These are phyloP conservation scores for Campylorhamphus procurvoides DNA, from an alignment of 2,113 vertebrate species.

Conservation along the genomic window DNA sequence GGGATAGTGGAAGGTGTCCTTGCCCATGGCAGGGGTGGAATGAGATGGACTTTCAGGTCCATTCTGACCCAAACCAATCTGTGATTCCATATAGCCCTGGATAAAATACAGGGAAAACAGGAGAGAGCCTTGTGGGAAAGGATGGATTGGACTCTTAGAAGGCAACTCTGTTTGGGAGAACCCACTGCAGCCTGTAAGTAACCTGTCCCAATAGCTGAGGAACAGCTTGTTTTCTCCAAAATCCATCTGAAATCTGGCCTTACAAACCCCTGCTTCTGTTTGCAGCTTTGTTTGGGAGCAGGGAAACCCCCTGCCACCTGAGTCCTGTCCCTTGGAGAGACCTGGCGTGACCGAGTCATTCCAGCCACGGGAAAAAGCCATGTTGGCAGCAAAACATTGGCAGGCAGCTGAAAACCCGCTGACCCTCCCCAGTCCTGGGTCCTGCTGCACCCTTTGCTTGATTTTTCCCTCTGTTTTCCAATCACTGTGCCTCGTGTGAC, in stretches of 20 bases:
- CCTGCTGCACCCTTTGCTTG: background rate
- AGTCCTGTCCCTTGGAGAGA: background rate
- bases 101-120: background rate
- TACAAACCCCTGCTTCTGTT: background rate
- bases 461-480: background rate
- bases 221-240: background rate
- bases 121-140: background rate
- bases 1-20: background rate
- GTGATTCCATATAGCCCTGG: background rate
- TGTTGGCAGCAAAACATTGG: background rate
- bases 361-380: background rate
- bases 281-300: background rate
- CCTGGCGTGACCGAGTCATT: fast-evolving
- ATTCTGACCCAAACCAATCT: background rate
- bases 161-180: background rate
- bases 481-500: background rate
- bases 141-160: background rate
- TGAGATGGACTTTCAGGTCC: background rate
- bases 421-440: background rate
- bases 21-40: background rate
- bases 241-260: background rate
- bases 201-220: background rate
- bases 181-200: background rate
- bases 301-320: background rate
- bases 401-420: background rate